Base-by-base conservation (phyloP, 2,797 vertebrate species). In the Coregonus ussuriensis region DNA sequence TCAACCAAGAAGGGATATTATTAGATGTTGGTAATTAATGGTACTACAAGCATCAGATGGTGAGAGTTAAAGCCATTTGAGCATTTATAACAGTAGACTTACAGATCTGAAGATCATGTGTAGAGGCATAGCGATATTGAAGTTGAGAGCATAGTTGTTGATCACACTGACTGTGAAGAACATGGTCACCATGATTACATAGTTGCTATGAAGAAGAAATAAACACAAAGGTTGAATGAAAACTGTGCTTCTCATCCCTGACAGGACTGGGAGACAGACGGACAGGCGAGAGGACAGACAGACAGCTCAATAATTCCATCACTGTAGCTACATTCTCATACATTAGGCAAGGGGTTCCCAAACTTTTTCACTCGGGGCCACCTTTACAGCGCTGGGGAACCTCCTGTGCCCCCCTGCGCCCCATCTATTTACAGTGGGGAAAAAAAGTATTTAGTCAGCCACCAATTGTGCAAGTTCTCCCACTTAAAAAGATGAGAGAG, bases 41-140 rank as follows among this genome's bases (percentile, higher is more conserved):
- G 35, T 59, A 67, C 41, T 47, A 47, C 11, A 47, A 47, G 41
- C 41, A 47, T 47, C 41, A 11, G 41, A 47, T 47, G 41, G 21
- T 35, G 56, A 41, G 51, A 5, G 47, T 25, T 25, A 78, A 51
- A 31, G 14, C 16, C 16, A 62, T 71, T 47, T 69, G n/a, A 15
- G 66, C 25, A 51, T 1, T 3, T 56, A 16, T 6, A 35, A 47
- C 41, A 9, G 9, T 47, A 47, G 4, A 93, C 96, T 95, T 89
- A 99, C 98, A 4, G 98, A 99, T 96, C 98, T 94, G 91, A 99
- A 99, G 90, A 99, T 98, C 98, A 99, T 99, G 84, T 99, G 98
- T 81, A 99, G 88, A 0, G 98, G 98, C 98, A 99, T 99, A 56
- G 97, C 93, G 0, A 99, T 98, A 86, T 97, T 98, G 83, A 99